Conservation (phyloP, 2,888 invertebrate species). For the Amphiduros pacificus region DNA sequence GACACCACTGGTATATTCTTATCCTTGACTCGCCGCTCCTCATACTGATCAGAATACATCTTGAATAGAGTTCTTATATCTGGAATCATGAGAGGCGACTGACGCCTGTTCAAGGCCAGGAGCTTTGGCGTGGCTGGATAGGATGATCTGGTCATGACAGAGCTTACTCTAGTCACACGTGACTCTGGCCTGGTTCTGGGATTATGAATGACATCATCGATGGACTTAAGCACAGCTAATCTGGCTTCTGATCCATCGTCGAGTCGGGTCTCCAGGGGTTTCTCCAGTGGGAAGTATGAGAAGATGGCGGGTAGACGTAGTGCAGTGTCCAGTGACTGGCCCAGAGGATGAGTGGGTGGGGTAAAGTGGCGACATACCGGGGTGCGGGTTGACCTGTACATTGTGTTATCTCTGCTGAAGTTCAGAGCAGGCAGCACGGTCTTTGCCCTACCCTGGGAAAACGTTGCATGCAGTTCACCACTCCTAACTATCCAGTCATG, state of each 20-base stretch:
- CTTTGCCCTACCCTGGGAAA: not conserved
- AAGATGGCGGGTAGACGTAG: constrained; percentile 35
- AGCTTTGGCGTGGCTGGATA: constrained; percentile 45
- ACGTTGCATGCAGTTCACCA: constrained; percentile 4
- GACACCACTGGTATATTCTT: too few relatives aligned
- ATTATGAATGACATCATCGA: constrained; percentile 11
- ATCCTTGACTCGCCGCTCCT: too few relatives aligned
- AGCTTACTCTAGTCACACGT: constrained; percentile 7
- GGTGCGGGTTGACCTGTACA: constrained; percentile 36
- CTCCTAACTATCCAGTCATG: constrained; percentile 46
- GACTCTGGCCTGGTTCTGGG: not conserved
- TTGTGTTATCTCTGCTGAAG: constrained; percentile 42
- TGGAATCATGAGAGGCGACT: constrained; percentile 20
- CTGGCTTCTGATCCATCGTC: constrained; percentile 20
- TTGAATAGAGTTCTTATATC: constrained; percentile 44
- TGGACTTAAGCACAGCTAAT: constrained; percentile 10
- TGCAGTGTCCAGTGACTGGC: constrained; percentile 31
- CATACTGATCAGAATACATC: constrained; percentile 50
- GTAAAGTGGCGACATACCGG: constrained; percentile 38
- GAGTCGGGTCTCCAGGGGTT: constrained; percentile 14
- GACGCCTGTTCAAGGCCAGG: constrained; percentile 31
- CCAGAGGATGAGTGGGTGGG: constrained; percentile 31
- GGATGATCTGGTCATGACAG: constrained; percentile 34
- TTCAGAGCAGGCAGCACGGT: constrained; percentile 12
- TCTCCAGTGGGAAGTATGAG: constrained; percentile 14